Percentiles rank a stretch among this genome's conserved stretches.
Conservation (phyloP, 2,797 vertebrate genomes). For the Acanthis flammea region DNA sequence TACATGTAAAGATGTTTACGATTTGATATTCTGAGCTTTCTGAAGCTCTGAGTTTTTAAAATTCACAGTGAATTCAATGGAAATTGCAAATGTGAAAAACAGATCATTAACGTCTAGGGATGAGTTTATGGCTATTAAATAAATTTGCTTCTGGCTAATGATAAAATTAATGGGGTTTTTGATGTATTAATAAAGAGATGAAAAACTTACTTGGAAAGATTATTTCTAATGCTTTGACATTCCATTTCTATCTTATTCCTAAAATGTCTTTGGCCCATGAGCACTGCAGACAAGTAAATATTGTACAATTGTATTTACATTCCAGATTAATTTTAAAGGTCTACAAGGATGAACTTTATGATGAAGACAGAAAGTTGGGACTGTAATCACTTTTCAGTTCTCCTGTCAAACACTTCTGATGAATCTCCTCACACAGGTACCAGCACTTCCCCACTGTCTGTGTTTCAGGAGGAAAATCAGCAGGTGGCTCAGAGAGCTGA, state of each 20-base stretch:
- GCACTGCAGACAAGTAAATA: not conserved
- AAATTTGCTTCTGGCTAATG: not conserved
- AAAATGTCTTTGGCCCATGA: not conserved
- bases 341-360: not conserved
- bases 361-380: not conserved
- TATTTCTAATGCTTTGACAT: not conserved
- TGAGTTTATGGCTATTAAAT: not conserved
- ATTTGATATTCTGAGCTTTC: not conserved
- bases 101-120: not conserved
- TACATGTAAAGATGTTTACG: not conserved
- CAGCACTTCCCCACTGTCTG: not conserved
- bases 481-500: not conserved
- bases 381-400: not conserved
- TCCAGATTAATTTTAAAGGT: not conserved
- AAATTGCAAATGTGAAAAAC: not conserved
- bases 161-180: not conserved
- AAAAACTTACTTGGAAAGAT: not conserved
- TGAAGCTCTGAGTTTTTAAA: not conserved
- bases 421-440: not conserved
- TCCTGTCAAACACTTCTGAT: not conserved
- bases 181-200: not conserved
- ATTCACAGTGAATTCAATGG: not conserved
- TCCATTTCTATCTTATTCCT: not conserved
- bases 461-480: not conserved
- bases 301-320: not conserved